phyloP scores from a whole-genome alignment of 2,888 invertebrate genomes.

The Agrochola lychnidis region DNA sequence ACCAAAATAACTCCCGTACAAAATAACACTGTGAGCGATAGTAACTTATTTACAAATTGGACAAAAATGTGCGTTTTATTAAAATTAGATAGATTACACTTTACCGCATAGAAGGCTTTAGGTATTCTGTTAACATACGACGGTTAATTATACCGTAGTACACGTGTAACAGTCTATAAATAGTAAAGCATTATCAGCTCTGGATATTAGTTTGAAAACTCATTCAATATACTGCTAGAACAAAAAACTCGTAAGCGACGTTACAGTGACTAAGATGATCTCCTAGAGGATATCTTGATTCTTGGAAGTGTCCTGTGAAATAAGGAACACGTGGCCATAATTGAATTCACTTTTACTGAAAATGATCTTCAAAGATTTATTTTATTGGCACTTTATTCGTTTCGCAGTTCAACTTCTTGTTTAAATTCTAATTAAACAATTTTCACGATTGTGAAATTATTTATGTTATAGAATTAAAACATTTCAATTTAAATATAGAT shows the following conservation, averaged over 20 bases:
- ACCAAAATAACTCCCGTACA: slow-evolving; percentile 86
- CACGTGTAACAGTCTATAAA: slow-evolving; percentile 22
- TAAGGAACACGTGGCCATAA: slow-evolving; percentile 24
- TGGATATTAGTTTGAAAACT: slow-evolving; percentile 31
- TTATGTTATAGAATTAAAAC: not conserved
- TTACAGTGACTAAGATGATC: slow-evolving; percentile 33
- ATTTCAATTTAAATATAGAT: not conserved
- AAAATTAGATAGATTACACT: slow-evolving; percentile 16
- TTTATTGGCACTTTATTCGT: not conserved
- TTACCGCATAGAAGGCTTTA: not conserved
- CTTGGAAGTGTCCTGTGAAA: slow-evolving; percentile 36
- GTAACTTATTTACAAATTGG: slow-evolving; percentile 67
- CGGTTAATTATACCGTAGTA: slow-evolving; percentile 24
- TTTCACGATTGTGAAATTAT: not conserved
- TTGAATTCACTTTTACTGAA: not conserved
- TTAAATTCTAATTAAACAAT: not conserved
- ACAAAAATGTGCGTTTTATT: slow-evolving; percentile 36
- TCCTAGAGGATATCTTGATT: slow-evolving; percentile 44
- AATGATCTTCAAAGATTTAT: not conserved
- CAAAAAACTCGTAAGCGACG: slow-evolving; percentile 28
- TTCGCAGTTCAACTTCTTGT: not conserved
- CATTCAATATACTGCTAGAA: slow-evolving; percentile 35
- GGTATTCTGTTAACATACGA: slow-evolving; percentile 19
- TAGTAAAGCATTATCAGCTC: slow-evolving; percentile 16
- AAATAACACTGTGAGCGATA: slow-evolving; percentile 67